phyloP scores from a whole-genome alignment of 1,140 invertebrate genomes.

The Drosophila nigrodunni region DNA sequence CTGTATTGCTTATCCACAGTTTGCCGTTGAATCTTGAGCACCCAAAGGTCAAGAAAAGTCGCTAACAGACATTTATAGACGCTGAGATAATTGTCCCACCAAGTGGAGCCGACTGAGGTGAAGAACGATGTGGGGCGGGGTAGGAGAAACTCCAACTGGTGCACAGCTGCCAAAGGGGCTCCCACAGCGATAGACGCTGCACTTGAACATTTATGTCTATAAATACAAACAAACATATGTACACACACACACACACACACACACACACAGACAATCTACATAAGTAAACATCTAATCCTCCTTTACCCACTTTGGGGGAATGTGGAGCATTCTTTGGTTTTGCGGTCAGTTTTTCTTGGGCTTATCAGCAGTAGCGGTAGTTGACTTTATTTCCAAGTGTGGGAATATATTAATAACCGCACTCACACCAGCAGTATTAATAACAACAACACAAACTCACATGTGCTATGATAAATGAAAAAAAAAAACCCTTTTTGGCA shows the following conservation, averaged over 20 bases:
- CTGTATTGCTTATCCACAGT: constrained; percentile 1
- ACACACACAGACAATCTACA: background rate
- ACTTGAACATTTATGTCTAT: constrained; percentile 48
- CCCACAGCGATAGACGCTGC: constrained; percentile 50
- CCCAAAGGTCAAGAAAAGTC: constrained; percentile 41
- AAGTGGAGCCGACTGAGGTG: background rate
- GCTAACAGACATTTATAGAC: constrained; percentile 42
- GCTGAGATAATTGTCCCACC: constrained; percentile 42
- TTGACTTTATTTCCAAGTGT: constrained; percentile 10
- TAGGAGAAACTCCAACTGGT: constrained; percentile 33
- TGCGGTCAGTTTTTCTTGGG: constrained; percentile 9
- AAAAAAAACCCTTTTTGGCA: constrained; percentile 28
- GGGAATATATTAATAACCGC: constrained; percentile 30
- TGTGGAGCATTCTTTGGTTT: background rate
- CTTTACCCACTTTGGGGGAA: background rate
- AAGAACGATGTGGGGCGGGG: too few species aligned
- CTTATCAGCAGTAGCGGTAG: constrained; percentile 27
- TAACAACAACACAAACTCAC: constrained; percentile 10
- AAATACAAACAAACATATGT: constrained; percentile 24
- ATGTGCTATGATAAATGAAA: constrained; percentile 15
- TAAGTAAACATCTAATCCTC: constrained; percentile 6
- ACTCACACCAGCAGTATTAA: constrained; percentile 1
- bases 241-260: background rate
- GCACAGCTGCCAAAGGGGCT: constrained; percentile 39
- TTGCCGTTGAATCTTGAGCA: constrained; percentile 26